phyloP scores from a whole-genome alignment of 2,888 invertebrate species.

The Agrochola circellaris region DNA sequence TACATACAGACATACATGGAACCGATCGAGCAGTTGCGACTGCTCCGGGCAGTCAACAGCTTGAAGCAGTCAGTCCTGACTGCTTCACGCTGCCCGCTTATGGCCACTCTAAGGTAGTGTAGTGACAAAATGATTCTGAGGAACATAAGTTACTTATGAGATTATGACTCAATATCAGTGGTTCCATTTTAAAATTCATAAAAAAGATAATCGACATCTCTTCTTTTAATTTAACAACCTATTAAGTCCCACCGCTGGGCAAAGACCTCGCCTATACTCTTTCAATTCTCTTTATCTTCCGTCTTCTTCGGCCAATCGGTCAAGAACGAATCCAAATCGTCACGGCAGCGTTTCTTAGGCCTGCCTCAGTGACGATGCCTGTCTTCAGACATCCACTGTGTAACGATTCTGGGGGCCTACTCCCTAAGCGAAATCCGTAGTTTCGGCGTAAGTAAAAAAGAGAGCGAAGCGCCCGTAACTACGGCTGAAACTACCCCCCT shows the following conservation, averaged over 20 bases:
- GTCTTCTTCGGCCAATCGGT: not conserved
- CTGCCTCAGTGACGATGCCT: too few relatives aligned
- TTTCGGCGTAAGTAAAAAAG: too few relatives aligned
- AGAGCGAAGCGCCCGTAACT: too few relatives aligned
- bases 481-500: too few relatives aligned
- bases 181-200: too few relatives aligned
- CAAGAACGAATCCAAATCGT: not conserved
- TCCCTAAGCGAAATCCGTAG: too few relatives aligned
- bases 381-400: not conserved
- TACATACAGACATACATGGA: too few relatives aligned
- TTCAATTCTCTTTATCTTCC: not conserved
- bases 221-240: not conserved
- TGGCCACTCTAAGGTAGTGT: not conserved
- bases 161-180: not conserved
- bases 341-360: not conserved
- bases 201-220: not conserved
- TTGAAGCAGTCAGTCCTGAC: too few relatives aligned
- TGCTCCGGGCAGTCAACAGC: too few relatives aligned
- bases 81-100: too few relatives aligned
- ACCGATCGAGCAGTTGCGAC: too few relatives aligned
- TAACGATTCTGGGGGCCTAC: not conserved
- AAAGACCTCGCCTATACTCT: not conserved
- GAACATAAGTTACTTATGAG: too few relatives aligned
- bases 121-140: not conserved
- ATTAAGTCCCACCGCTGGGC: not conserved